Percentiles rank a stretch among this genome's conserved stretches.
These are phyloP conservation scores for Drosophila mayaguana DNA, from an alignment of 2,888 invertebrate species.

Conservation along the genomic window DNA sequence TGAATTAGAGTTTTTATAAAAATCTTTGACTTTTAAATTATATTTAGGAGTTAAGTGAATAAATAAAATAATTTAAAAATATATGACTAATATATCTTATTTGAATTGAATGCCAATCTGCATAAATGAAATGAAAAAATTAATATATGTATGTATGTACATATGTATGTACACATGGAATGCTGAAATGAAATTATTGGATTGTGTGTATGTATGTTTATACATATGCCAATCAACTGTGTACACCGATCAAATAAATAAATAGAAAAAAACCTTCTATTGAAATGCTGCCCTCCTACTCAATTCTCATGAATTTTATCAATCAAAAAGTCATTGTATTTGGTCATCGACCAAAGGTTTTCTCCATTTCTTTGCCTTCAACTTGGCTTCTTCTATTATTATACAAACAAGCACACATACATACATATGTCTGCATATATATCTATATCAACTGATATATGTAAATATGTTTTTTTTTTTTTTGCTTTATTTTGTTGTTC, in stretches of 20 bases:
- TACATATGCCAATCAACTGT: neutral
- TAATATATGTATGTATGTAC: too few relatives aligned
- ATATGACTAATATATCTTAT: neutral
- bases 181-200: neutral
- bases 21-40: too few relatives aligned
- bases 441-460: neutral
- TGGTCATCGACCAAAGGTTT: neutral
- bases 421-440: neutral
- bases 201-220: neutral
- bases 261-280: neutral
- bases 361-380: neutral
- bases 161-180: neutral
- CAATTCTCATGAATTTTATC: slow-evolving; percentile 2
- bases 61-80: too few relatives aligned
- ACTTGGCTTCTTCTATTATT: neutral
- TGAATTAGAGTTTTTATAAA: too few relatives aligned
- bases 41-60: too few relatives aligned
- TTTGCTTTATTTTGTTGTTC: neutral
- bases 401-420: neutral
- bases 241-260: neutral
- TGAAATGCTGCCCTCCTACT: neutral
- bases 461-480: slow-evolving; percentile 6
- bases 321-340: neutral
- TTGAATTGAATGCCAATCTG: too few relatives aligned
- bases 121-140: too few relatives aligned